Conservation (phyloP, 2,888 invertebrate species). For the Rhagonycha fulva region DNA sequence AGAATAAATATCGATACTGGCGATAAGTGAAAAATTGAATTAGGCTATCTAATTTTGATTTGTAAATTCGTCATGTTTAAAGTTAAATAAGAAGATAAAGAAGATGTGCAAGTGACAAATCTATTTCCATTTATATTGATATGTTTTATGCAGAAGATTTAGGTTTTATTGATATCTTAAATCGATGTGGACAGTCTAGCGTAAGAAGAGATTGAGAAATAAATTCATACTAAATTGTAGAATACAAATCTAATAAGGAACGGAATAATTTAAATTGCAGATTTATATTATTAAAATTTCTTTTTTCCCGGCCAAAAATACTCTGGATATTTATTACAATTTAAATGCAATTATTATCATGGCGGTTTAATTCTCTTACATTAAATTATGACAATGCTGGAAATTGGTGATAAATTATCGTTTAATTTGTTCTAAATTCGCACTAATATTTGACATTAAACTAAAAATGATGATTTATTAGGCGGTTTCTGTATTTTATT, state of each 20-base stretch:
- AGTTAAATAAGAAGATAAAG: background rate
- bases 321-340: background rate
- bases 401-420: background rate
- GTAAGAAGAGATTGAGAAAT: slow-evolving; percentile 23
- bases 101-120: slow-evolving; percentile 24
- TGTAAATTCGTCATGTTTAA: background rate
- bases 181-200: slow-evolving; percentile 19
- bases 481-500: background rate
- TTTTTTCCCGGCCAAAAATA: background rate
- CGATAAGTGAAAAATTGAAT: background rate
- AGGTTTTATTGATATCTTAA: slow-evolving; percentile 23
- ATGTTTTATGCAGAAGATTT: slow-evolving; percentile 29
- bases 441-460: background rate
- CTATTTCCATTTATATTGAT: slow-evolving; percentile 29
- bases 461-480: background rate
- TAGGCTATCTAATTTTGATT: background rate
- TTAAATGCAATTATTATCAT: background rate
- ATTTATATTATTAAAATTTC: background rate
- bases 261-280: background rate
- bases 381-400: background rate
- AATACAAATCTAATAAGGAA: background rate
- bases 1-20: background rate
- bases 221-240: background rate
- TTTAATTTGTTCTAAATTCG: background rate
- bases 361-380: background rate